These are phyloP conservation scores for Heliconius congener DNA, from an alignment of 1,140 invertebrate species.

Conservation along the genomic window DNA sequence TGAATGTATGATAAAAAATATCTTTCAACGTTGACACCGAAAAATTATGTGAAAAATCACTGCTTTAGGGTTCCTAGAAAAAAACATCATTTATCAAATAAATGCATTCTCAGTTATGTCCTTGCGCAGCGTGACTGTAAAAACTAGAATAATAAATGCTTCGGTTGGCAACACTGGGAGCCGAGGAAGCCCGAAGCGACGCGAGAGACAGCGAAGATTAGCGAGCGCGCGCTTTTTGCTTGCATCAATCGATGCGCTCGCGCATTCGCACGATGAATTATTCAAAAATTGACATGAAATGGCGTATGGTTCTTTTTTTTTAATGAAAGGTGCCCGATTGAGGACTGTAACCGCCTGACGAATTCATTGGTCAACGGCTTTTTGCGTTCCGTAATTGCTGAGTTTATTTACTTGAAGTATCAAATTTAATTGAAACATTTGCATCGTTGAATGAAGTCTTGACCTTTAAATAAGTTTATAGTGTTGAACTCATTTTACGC, in stretches of 20 bases:
- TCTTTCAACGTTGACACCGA: conserved; percentile 62
- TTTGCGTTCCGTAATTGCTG: conserved; percentile 75
- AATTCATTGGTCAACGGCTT: conserved; percentile 80
- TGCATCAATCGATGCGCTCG: conserved; percentile 81
- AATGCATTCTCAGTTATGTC: conserved; percentile 77
- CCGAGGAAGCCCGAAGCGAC: conserved; percentile 68
- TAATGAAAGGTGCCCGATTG: conserved; percentile 81
- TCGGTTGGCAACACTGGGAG: conserved; percentile 70
- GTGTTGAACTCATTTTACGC: conserved; percentile 35
- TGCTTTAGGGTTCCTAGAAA: conserved; percentile 53
- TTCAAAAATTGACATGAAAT: conserved; percentile 82
- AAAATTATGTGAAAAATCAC: conserved; percentile 65
- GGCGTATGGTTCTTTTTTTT: conserved; percentile 80
- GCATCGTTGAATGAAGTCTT: conserved; percentile 30
- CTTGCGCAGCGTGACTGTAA: conserved; percentile 78
- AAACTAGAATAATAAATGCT: conserved; percentile 79
- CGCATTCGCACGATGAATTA: conserved; percentile 80
- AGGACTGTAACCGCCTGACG: conserved; percentile 81
- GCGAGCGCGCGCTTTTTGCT: conserved; percentile 78
- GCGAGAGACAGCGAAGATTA: conserved; percentile 77
- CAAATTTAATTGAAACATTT: conserved; percentile 39
- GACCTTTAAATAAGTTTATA: conserved; percentile 38
- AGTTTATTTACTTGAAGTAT: conserved; percentile 50
- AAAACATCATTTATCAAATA: conserved; percentile 79
- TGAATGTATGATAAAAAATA: conserved; percentile 59